Evolutionary conservation across 2,888 invertebrate genomes (phyloP).

Genomic region (Polietes domitor): DNA sequence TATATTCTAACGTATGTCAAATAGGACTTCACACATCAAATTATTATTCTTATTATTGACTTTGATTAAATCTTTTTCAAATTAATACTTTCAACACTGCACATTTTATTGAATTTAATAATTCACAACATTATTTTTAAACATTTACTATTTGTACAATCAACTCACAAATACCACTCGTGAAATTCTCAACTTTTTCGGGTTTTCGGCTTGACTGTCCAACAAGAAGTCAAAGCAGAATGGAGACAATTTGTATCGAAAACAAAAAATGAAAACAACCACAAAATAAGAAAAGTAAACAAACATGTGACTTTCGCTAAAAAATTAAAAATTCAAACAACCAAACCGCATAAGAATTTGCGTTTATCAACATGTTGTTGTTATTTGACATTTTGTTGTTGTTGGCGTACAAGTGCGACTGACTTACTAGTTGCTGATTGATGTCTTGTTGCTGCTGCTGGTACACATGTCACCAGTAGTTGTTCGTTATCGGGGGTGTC

Average conservation of each 20-base stretch:
- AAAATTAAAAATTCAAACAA: neutral
- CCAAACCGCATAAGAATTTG: neutral
- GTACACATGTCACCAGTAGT: neutral
- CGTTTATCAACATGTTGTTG: neutral
- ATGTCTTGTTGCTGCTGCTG: neutral
- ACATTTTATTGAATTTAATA: neutral
- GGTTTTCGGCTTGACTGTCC: neutral
- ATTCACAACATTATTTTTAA: no score
- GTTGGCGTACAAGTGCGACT: neutral
- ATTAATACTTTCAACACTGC: no score
- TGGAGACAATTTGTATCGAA: neutral
- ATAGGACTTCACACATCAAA: no score
- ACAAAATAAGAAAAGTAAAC: constrained; percentile 14
- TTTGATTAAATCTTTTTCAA: no score
- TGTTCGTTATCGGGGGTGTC: neutral
- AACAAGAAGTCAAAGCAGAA: constrained; percentile 8
- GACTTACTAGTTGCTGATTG: neutral
- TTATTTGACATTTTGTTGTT: neutral
- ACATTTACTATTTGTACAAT: no score
- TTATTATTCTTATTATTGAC: no score
- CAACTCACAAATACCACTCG: no score
- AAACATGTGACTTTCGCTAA: constrained; percentile 52
- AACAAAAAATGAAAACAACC: neutral
- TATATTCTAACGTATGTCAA: no score
- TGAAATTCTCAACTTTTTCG: constrained; percentile 8